Conservation (phyloP, 2,797 vertebrate genomes). For the Sphenopsis melanotis region DNA sequence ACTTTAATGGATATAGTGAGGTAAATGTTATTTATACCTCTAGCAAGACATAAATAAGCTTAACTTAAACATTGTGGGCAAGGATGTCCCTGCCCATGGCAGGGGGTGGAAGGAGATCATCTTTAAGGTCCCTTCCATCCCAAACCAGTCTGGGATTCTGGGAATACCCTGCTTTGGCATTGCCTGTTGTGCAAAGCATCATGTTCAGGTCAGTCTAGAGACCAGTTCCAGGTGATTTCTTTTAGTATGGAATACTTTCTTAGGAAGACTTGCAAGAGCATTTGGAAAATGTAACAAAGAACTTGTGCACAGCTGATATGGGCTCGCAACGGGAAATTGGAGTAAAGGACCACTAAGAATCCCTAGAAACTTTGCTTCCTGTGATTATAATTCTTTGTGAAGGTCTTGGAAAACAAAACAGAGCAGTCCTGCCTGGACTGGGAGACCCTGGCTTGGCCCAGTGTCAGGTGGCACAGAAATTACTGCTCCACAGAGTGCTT, state of each 20-base stretch:
- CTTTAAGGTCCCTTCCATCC: not conserved
- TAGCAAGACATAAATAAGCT: not conserved
- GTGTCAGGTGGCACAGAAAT: not conserved
- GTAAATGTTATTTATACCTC: not conserved
- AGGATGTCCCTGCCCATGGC: not conserved
- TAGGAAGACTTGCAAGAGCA: not conserved
- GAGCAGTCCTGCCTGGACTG: not conserved
- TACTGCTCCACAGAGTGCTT: not conserved
- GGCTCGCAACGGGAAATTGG: not conserved
- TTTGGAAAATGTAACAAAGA: not conserved
- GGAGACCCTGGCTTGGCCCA: not conserved
- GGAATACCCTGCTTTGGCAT: not conserved
- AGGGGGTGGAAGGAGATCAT: rapidly evolving
- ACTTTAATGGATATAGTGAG: not conserved
- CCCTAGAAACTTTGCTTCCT: not conserved
- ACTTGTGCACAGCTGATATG: rapidly evolving
- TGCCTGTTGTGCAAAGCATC: not conserved
- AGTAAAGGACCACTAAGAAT: too few relatives aligned
- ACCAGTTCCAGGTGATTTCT: not conserved
- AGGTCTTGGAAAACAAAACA: not conserved
- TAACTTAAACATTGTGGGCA: not conserved
- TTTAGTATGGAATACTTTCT: not conserved
- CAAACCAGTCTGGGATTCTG: not conserved
- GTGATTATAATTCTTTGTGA: not conserved
- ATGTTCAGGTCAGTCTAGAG: not conserved